Evolutionary conservation across 1,140 invertebrate species (phyloP), one percentile per base, ranked within the genome.

Genomic region (Anthonomus grandis): DNA sequence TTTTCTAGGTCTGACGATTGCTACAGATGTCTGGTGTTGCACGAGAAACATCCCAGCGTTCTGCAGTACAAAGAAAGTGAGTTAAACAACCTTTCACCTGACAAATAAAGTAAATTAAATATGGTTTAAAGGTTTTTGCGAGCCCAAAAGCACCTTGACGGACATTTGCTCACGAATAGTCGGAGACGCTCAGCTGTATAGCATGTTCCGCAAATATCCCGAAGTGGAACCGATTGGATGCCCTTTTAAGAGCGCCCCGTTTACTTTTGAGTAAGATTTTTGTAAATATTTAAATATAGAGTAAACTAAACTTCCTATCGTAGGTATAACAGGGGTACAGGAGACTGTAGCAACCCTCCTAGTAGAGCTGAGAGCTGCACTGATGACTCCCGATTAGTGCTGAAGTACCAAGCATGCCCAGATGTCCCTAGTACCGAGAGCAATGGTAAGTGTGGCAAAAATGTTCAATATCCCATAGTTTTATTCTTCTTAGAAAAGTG

Each of bases 371-470:
- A 92, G 68, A 84, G 86, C 51, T 93, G 90, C 69, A 91, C 87
- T 0, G 87, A 92, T 65, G 84, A 90, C 61, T 89, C 85, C 1
- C 77, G 86, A 45, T 74, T 92, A 12, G 77, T 91, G 27, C 78
- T 93, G 34, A 83, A 87, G 62, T 93, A 90, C 69, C 88, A 91
- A 70, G 90, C 90, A 0, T 93, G 90, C 73, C 84, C 88, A n/a
- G 89, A 92, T 70, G 83, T 91, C 1, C 74, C 78, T 34, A 83
- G 83, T 8, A 86, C 87, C 0, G 83, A 86, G 68, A 85, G 82
- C 64, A 81, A 81, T 41, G 82, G 84, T 85, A 74, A 73, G 72
- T 57, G 19, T 41, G 10, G 10, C 31, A 1, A 13, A 34, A 34
- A 2, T 34, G 13, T 12, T 34, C 10, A 1, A 2, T 13, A 34